These are phyloP conservation scores for Cyaniris semiargus DNA, from an alignment of 2,888 invertebrate genomes.

Conservation along the genomic window DNA sequence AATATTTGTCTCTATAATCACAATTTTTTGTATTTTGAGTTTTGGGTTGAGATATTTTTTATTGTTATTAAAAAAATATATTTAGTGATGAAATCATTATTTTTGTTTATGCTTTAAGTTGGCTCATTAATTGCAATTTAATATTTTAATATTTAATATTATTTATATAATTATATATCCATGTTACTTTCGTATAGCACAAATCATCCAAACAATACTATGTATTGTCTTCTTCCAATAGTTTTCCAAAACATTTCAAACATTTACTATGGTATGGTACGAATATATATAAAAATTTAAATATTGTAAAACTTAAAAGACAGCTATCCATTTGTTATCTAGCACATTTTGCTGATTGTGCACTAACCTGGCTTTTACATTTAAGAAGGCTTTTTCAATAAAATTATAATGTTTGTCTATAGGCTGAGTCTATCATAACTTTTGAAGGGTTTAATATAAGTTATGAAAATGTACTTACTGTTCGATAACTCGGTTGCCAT, in stretches of 20 bases:
- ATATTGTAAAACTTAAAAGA: slow-evolving; percentile 48
- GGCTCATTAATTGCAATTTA: slow-evolving; percentile 22
- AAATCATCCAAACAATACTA: slow-evolving; percentile 33
- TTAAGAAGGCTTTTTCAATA: slow-evolving; percentile 59
- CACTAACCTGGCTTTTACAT: slow-evolving; percentile 69
- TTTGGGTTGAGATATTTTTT: neutral
- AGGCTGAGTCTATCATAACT: slow-evolving; percentile 59
- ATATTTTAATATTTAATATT: slow-evolving; percentile 5
- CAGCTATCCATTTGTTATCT: slow-evolving; percentile 63
- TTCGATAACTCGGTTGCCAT: slow-evolving; percentile 48
- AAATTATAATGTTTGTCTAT: slow-evolving; percentile 64
- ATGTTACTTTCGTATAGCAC: slow-evolving; percentile 31
- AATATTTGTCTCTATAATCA: neutral
- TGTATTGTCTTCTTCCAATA: slow-evolving; percentile 61
- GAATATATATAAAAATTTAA: slow-evolving; percentile 20
- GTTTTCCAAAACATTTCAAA: slow-evolving; percentile 50
- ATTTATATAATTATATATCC: neutral
- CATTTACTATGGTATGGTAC: slow-evolving; percentile 37
- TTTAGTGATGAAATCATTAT: neutral
- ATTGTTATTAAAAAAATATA: neutral
- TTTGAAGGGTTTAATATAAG: slow-evolving; percentile 43
- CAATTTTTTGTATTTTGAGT: slow-evolving; percentile 5
- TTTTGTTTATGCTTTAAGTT: slow-evolving; percentile 4
- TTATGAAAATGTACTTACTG: slow-evolving; percentile 53
- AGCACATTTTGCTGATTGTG: slow-evolving; percentile 71